Conservation (phyloP, 2,113 vertebrate genomes). For the Alexandromys fortis region DNA sequence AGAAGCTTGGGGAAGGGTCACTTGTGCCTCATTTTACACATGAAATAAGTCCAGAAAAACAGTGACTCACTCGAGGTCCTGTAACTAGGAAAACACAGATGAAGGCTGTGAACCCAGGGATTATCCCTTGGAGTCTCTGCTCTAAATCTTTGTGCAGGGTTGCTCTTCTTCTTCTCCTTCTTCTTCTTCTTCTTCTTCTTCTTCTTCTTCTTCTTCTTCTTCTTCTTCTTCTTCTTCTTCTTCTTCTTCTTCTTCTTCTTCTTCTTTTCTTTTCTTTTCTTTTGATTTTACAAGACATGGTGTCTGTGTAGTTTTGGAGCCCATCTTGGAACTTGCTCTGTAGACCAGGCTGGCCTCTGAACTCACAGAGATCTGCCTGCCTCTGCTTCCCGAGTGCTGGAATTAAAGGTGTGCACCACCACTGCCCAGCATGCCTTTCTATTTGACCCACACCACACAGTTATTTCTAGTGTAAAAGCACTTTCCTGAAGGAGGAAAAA, state of each 20-base stretch:
- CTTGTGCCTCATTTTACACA: background rate
- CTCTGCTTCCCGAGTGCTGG: too few species aligned
- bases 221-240: too few species aligned
- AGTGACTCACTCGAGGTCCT: background rate
- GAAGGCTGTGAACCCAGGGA: background rate
- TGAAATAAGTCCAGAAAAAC: background rate
- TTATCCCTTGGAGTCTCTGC: background rate
- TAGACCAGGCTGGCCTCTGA: too few species aligned
- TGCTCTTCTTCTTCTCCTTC: background rate
- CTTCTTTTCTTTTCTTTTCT: too few species aligned
- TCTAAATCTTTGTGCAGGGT: background rate
- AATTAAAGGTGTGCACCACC: too few species aligned
- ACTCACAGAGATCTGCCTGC: too few species aligned
- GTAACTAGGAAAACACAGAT: background rate
- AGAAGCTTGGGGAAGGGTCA: background rate
- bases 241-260: too few species aligned
- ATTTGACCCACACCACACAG: background rate
- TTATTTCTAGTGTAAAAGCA: slow-evolving; percentile 20
- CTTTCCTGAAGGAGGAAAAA: slow-evolving; percentile 16
- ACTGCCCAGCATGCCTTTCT: background rate
- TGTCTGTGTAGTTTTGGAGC: too few species aligned
- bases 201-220: too few species aligned
- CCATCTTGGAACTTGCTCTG: too few species aligned
- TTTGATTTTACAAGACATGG: too few species aligned
- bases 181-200: too few species aligned